phyloP scores from a whole-genome alignment of 2,113 vertebrate species.

The Urocolius indicus region DNA sequence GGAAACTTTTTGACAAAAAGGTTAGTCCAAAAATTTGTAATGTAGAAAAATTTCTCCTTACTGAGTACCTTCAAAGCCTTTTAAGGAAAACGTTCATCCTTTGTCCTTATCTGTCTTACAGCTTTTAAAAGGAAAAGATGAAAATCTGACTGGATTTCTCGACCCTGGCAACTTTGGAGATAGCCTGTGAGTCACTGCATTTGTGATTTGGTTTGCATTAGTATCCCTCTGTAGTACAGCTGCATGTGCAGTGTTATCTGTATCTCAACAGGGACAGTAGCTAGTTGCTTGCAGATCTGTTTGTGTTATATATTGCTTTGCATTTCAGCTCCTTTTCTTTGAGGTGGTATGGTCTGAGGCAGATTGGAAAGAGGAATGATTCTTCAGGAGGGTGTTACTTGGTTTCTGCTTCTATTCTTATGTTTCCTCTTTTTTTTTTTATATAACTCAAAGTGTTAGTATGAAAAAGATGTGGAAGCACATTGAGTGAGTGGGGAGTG shows the following conservation, averaged over 20 bases:
- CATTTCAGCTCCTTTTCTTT: not conserved
- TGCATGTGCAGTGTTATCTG: accelerated
- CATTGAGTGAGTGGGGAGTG: not conserved
- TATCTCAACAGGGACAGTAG: too few relatives aligned
- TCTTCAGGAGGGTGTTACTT: not conserved
- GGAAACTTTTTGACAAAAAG: slow-evolving; percentile 93
- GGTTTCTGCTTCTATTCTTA: not conserved
- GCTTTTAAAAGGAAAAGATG: slow-evolving; percentile 92
- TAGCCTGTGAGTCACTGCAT: slow-evolving; percentile 84
- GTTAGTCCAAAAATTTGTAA: slow-evolving; percentile 63
- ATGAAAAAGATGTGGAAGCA: not conserved
- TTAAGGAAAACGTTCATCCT: not conserved
- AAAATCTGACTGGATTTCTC: slow-evolving; percentile 90
- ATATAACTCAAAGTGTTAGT: not conserved
- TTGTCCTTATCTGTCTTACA: slow-evolving; percentile 65
- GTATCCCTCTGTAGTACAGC: not conserved
- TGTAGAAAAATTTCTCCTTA: not conserved
- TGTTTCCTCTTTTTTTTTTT: not conserved
- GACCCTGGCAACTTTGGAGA: slow-evolving; percentile 93
- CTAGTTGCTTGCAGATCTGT: accelerated
- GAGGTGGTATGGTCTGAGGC: not conserved
- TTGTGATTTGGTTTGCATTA: not conserved
- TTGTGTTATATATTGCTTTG: not conserved
- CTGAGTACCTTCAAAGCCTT: not conserved
- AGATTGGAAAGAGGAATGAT: accelerated